Base-by-base conservation (phyloP, 2,888 invertebrate genomes). In the Archaeoteleia sp. region DNA sequence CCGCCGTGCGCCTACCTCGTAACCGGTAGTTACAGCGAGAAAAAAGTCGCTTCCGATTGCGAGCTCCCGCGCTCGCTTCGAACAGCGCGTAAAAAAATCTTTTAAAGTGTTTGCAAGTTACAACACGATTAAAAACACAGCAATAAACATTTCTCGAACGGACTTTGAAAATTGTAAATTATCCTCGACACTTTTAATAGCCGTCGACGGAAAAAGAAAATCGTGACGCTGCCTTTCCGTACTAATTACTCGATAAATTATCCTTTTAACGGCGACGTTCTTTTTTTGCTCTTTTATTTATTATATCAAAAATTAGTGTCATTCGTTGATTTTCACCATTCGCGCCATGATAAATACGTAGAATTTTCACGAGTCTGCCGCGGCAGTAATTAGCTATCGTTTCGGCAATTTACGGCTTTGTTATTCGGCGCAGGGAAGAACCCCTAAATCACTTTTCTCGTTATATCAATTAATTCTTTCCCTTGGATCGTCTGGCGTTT, bases 1-100 rank as follows among this genome's bases (percentile, higher is more conserved):
- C 75, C 74, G 73, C 57, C 66, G 57, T 62, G 55, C 46, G 53
- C 60, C 66, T 67, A 65, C 55, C 66, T 13, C 61, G 51, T 43
- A 63, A 57, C 51, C 27, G 42, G 61, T 61, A 67, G 55, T 67
- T 67, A 51, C 9, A 30, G 27, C 29, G 30, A 34, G 35, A 57
- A 57, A 51, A 67, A 65, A 12, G 25, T 29, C 13, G 37, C 51
- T 57, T 48, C 55, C 35, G 42, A 55, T 55, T 53, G 53, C 30
- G 45, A 23, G 17, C 42, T 15, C 17, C 25, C 43, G 32, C 32
- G 32, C 32, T 34, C 48, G 29, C n/a, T 62, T 46, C 42, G 40
- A n/a, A n/a, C 49, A 34, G 58, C 17, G 34, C 49, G 48, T 63
- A 48, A 55, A 55, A 55, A 54, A 30, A 37, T 17, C 5, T 23